Base-by-base conservation (phyloP, 1,140 invertebrate genomes). In the Drosophila obscura region DNA sequence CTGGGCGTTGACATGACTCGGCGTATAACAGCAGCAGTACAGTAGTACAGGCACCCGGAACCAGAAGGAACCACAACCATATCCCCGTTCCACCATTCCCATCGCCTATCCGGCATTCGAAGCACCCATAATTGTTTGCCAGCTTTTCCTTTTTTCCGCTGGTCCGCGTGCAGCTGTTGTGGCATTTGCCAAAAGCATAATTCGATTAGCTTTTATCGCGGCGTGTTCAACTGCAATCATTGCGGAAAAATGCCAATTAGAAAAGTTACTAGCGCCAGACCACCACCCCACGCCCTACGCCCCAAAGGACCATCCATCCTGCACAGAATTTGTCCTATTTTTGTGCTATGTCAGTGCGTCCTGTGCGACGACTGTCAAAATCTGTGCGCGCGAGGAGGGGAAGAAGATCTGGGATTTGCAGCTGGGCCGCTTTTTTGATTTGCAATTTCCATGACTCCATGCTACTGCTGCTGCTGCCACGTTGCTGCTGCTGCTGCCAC, bases 141-240 rank as follows among this genome's bases (percentile, higher is more conserved):
- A 51, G 82, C 65, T 73, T 77, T 66, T 77, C 51, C 64, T 64
- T 46, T 45, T 26, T 64, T 80, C 60, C 35, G 35, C 35, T 39
- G 35, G 35, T 39, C 35, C 35, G 11, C 35, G 61, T 61, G 44
- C 45, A 58, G 48, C 58, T 81, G 68, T 66, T 65, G 52, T 69
- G 74, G 75, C 80, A 58, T 79, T 85, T 63, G 82, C 82, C 81
- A 71, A 68, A 78, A 85, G 83, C 78, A 85, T 85, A 85, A 85
- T 85, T 85, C 82, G 82, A 85, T 85, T 82, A 85, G 82, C 82
- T 82, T 78, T 88, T 85, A 87, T 88, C 60, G 83, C 82, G 67
- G 78, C 82, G 78, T 85, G 82, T 76, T 87, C 62, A 85, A 69
- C 78, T 85, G 82, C 78, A 87, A 85, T 85, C 83, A 78, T 82